Evolutionary conservation across 2,888 invertebrate species (phyloP).

Genomic region (Linnaemya vulpina): DNA sequence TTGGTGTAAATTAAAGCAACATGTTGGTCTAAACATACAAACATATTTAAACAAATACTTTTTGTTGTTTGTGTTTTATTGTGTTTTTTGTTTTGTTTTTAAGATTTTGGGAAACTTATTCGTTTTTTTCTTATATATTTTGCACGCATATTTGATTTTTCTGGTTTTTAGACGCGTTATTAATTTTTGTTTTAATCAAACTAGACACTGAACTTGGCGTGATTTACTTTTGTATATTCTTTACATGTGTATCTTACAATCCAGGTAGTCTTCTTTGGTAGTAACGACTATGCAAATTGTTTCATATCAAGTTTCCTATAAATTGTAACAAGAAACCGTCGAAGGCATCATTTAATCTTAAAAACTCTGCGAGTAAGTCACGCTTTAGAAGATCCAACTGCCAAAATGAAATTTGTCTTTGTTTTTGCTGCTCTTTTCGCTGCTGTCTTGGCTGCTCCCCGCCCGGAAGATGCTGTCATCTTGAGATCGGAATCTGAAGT

Average conservation of each 20-base stretch:
- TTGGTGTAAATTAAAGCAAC: conserved; percentile 8
- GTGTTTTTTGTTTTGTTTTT: neutral
- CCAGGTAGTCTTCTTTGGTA: conserved; percentile 37
- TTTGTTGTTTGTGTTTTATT: conserved; percentile 14
- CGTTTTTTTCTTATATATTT: conserved; percentile 18
- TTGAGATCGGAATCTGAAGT: conserved; percentile 84
- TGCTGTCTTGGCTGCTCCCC: conserved; percentile 76
- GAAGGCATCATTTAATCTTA: conserved; percentile 75
- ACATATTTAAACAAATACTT: neutral
- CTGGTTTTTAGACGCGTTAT: conserved; percentile 54
- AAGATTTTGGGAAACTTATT: conserved; percentile 17
- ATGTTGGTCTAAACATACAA: neutral
- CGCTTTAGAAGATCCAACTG: conserved; percentile 50
- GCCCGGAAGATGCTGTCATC: conserved; percentile 84
- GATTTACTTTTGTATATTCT: conserved; percentile 65
- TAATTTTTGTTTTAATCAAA: neutral
- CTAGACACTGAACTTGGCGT: neutral
- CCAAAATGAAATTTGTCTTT: conserved; percentile 80
- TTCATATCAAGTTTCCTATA: conserved; percentile 75
- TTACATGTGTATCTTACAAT: conserved; percentile 27
- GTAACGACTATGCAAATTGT: conserved; percentile 58
- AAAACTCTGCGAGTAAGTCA: conserved; percentile 71
- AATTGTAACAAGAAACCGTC: conserved; percentile 75
- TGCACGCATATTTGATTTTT: conserved; percentile 62
- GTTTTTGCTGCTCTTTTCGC: conserved; percentile 79